Percentiles rank a stretch among this genome's conserved stretches.
phyloP scores from a whole-genome alignment of 2,888 invertebrate genomes.

The Ormyrus thymus region DNA sequence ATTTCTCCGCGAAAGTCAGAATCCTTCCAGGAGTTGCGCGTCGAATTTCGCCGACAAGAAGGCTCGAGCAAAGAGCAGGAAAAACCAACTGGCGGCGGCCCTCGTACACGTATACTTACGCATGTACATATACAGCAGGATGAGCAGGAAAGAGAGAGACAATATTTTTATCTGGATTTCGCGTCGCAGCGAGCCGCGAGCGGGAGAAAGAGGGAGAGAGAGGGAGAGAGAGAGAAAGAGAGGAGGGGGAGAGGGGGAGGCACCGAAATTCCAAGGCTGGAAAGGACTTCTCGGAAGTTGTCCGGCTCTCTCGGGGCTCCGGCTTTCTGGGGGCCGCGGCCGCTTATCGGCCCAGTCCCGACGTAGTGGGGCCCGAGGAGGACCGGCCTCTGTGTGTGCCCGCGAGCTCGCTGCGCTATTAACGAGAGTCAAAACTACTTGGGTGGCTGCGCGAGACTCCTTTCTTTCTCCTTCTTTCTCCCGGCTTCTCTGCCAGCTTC shows the following conservation, averaged over 20 bases:
- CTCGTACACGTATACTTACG: not conserved
- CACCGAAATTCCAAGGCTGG: constrained; percentile 51
- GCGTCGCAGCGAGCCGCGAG: constrained; percentile 35
- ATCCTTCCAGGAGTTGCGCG: constrained; percentile 55
- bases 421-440: constrained; percentile 70
- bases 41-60: constrained; percentile 35
- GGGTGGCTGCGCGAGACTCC: constrained; percentile 62
- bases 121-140: too few species aligned
- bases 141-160: constrained; percentile 24
- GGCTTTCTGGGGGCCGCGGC: not conserved
- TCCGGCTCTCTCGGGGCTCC: constrained; percentile 8
- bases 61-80: constrained; percentile 11
- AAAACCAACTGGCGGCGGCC: constrained; percentile 25
- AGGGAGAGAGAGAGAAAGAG: constrained; percentile 26
- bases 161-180: constrained; percentile 50
- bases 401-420: constrained; percentile 63
- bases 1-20: constrained; percentile 52
- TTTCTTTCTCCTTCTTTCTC: not conserved
- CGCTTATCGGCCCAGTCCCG: constrained; percentile 42
- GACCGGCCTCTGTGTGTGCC: constrained; percentile 58
- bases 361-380: constrained; percentile 18
- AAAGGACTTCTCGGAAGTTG: constrained; percentile 52
- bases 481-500: not conserved
- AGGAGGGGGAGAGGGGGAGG: constrained; percentile 42
- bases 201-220: constrained; percentile 36